Evolutionary conservation across 2,888 invertebrate species (phyloP).

Genomic region (Aricia artaxerxes): DNA sequence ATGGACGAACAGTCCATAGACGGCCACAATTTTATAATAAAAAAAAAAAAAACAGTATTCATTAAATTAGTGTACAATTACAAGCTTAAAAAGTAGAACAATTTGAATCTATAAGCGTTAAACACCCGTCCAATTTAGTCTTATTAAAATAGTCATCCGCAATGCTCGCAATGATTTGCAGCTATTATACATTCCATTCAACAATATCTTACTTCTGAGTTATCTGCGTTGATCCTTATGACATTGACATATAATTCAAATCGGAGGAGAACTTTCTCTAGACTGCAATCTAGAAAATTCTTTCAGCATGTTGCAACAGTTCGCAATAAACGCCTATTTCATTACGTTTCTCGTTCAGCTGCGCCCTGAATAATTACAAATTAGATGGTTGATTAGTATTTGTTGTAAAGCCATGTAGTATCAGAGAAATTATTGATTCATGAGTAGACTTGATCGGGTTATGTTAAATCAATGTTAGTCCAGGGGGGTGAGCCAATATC

Average conservation of each 20-base stretch:
- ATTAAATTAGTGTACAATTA: background rate
- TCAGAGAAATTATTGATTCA: too few species aligned
- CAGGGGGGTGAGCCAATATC: too few species aligned
- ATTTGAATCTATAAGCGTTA: slow-evolving; percentile 34
- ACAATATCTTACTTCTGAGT: background rate
- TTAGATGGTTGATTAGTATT: background rate
- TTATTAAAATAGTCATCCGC: slow-evolving; percentile 62
- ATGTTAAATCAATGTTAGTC: too few species aligned
- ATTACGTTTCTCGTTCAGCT: slow-evolving; percentile 13
- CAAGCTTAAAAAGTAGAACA: slow-evolving; percentile 18
- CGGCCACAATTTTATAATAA: too few species aligned
- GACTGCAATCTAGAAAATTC: slow-evolving; percentile 63
- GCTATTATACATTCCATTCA: slow-evolving; percentile 53
- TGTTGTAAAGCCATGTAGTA: background rate
- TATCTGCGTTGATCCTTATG: background rate
- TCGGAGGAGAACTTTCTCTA: slow-evolving; percentile 37
- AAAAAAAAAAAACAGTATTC: background rate
- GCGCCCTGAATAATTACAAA: background rate
- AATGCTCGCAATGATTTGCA: slow-evolving; percentile 70
- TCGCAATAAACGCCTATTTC: slow-evolving; percentile 34
- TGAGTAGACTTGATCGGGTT: too few species aligned
- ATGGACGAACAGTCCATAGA: too few species aligned
- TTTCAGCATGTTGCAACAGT: slow-evolving; percentile 61
- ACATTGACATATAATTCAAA: background rate
- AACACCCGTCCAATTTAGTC: slow-evolving; percentile 45